A percentile compares a stretch with the other conserved stretches of the same genome.
Evolutionary conservation across 1,140 invertebrate species (phyloP).

Genomic region (Lithobius niger): DNA sequence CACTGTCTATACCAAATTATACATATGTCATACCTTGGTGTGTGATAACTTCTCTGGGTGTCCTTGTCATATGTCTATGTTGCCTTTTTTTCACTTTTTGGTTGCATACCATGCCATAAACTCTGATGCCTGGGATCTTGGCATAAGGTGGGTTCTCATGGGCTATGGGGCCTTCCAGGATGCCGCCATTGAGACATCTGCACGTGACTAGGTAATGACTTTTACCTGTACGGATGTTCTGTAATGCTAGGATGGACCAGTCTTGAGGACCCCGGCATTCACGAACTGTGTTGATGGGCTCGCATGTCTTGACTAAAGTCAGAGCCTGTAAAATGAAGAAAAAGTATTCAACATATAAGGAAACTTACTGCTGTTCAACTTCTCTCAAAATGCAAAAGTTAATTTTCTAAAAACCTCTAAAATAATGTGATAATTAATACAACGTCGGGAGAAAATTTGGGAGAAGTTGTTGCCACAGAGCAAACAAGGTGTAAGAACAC

Average conservation of each 20-base stretch:
- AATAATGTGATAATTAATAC: constrained; percentile 7
- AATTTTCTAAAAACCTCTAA: not conserved
- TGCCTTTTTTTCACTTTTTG: constrained; percentile 12
- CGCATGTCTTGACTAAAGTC: constrained; percentile 83
- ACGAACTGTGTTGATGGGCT: constrained; percentile 73
- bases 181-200: constrained; percentile 66
- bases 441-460: too few relatives aligned
- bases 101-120: constrained; percentile 83
- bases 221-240: constrained; percentile 82
- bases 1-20: too few relatives aligned
- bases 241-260: constrained; percentile 79
- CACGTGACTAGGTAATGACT: constrained; percentile 89
- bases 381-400: not conserved
- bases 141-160: constrained; percentile 87
- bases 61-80: not conserved
- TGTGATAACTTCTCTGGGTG: too few relatives aligned
- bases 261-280: constrained; percentile 73
- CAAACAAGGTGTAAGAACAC: too few relatives aligned
- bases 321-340: constrained; percentile 44
- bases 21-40: too few relatives aligned
- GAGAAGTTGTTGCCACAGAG: too few relatives aligned
- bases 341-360: not conserved
- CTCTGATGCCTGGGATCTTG: constrained; percentile 76
- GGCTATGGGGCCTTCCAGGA: constrained; percentile 78
- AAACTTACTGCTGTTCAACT: too few relatives aligned